Conservation (phyloP, 1,140 invertebrate species). For the Dendroctonus ponderosae region DNA sequence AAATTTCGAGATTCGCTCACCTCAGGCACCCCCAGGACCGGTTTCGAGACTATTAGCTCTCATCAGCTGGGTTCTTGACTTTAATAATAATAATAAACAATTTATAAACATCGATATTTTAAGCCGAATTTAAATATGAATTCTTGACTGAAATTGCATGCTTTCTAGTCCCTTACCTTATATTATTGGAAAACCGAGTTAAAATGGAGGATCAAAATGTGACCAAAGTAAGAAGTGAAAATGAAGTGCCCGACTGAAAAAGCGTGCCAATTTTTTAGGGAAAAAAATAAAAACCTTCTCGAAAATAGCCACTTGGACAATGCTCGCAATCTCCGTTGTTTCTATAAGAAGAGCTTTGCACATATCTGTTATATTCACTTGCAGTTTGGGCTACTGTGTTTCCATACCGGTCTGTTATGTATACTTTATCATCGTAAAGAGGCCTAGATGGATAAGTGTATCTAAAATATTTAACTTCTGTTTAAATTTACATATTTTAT, state of each 20-base stretch:
- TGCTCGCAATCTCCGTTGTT: constrained; percentile 7
- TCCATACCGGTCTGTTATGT: constrained; percentile 43
- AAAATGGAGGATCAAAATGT: no score
- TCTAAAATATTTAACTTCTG: constrained; percentile 9
- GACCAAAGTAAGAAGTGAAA: neutral
- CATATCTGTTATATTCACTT: constrained; percentile 21
- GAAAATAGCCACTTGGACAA: constrained; percentile 23
- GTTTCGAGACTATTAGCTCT: no score
- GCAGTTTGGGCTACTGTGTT: constrained; percentile 35
- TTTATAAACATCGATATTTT: no score
- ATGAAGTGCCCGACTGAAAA: neutral
- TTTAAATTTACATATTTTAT: neutral
- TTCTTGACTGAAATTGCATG: no score
- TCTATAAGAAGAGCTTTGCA: constrained; percentile 6
- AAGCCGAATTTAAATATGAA: no score
- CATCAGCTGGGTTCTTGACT: no score
- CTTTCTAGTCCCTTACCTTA: no score
- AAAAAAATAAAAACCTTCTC: constrained; percentile 25
- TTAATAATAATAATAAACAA: no score
- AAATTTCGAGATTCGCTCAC: no score
- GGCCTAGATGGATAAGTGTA: constrained; percentile 24
- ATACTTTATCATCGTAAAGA: constrained; percentile 37
- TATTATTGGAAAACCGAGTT: no score
- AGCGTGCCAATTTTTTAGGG: no score
- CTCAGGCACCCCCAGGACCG: no score